Evolutionary conservation across 2,113 vertebrate genomes (phyloP).

Genomic region (Corapipo altera): DNA sequence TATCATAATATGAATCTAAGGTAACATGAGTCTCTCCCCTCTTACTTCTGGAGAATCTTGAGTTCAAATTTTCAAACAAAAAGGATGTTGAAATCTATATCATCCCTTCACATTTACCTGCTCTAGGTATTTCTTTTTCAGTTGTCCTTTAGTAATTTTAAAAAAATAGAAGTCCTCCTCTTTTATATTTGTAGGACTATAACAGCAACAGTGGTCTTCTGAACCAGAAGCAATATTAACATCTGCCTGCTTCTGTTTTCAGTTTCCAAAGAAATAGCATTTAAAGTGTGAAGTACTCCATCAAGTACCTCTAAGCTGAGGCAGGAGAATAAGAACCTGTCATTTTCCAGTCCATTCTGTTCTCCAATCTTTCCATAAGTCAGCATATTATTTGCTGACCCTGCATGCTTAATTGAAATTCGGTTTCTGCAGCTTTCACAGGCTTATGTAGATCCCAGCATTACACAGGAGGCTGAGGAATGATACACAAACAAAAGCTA

Average conservation of each 20-base stretch:
- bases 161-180: background rate
- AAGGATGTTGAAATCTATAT: background rate
- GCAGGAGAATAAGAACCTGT: background rate
- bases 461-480: background rate
- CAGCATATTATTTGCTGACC: background rate
- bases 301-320: background rate
- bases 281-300: background rate
- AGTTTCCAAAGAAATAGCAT: background rate
- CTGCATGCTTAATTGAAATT: background rate
- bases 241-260: background rate
- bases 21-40: background rate
- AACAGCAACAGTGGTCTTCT: background rate
- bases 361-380: background rate
- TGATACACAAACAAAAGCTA: background rate
- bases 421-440: background rate
- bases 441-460: background rate
- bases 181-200: background rate
- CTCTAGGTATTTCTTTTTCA: background rate
- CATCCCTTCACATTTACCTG: accelerated
- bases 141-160: background rate
- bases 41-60: background rate
- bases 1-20: background rate
- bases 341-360: background rate
- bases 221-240: background rate
- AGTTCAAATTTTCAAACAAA: background rate